Base-by-base conservation (phyloP, 2,113 vertebrate species). In the Hipposideros armiger region DNA sequence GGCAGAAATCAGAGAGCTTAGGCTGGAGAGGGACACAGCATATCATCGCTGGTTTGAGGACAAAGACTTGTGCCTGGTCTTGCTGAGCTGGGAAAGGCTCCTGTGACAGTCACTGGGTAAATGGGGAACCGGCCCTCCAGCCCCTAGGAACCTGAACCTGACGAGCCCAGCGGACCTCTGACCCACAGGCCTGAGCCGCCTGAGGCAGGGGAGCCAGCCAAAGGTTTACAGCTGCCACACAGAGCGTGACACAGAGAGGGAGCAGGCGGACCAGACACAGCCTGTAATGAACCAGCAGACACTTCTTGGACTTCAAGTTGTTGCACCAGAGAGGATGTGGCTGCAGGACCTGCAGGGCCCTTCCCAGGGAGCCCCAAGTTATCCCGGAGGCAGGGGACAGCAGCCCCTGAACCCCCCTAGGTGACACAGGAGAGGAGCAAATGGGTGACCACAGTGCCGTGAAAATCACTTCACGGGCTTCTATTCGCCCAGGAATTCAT, bases 331-430 rank as follows among this genome's bases (percentile, higher is more conserved):
- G 7, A 58, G 26, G 36, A 14, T 2, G 6, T 4, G 40, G 66
- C 52, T 17, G 52, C 52, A 13, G 52, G 47, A 54, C 52, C 52
- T 54, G 52, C 5, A 5, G 52, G 4, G 7, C 52, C 3, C 52
- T 54, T 17, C 16, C 16, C 52, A 17, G 52, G 16, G 60, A 11
- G 54, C 3, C 15, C 16, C 16, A 20, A n/a, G 73, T 36, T 11
- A 16, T 11, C 42, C 50, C 26, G 13, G 17, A 45, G 28, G 50
- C 20, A 40, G 67, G 70, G 11, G 26, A 2, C 40, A 6, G 30
- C 0, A 3, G 15, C 19, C 20, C n/a, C 14, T 2, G 1, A 15
- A 0, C 7, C 36, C 72, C 60, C 0, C 4, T 36, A 15, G 50
- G 15, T 30, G 66, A 13, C 0, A 8, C 2, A 28, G 9, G 47